Evolutionary conservation across 2,797 vertebrate species (phyloP), one percentile per base, ranked within the genome.

Genomic region (Acrossocheilus fasciatus): DNA sequence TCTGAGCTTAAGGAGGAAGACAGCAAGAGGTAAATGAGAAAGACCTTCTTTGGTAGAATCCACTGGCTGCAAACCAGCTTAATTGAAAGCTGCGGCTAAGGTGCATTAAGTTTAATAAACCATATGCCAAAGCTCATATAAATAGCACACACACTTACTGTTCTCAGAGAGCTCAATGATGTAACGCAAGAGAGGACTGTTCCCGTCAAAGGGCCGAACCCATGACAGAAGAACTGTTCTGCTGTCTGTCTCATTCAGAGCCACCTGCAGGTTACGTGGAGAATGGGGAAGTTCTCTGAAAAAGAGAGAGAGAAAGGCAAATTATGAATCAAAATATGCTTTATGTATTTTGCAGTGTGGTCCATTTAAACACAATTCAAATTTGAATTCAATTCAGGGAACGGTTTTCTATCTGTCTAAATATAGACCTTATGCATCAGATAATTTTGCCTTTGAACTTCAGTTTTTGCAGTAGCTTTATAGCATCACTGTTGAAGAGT

Each of bases 101-200:
- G 62, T 77, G 66, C 83, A 84, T 78, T 69, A 78, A 20, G 45
- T 69, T 84, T 84, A 84, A 84, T 78, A 78, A 68, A 78, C 74
- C 83, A 84, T 78, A 69, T 78, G 83, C 75, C 83, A 84, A 54
- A 68, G 7, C 74, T 84, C 74, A 69, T 57, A 30, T 26, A 68
- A 78, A 69, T 20, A 79, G 39, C 47, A 62, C 39, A 30, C 84
- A 23, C 30, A 86, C 97, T 91, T 93, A 99, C 98, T 99, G 96
- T 99, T 99, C 91, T 99, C 98, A 0, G 98, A 99, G 76, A 98
- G 95, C 93, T 99, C 98, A 64, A 99, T 96, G 69, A 97, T 94
- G 89, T 98, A 99, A 92, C 96, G 91, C n/a, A 99, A 96, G 3
- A 99, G 95, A 0, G 97, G 98, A 86, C 98, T 99, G 95, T 99